Base-by-base conservation (phyloP, 2,888 invertebrate species). In the Atrina japonica region DNA sequence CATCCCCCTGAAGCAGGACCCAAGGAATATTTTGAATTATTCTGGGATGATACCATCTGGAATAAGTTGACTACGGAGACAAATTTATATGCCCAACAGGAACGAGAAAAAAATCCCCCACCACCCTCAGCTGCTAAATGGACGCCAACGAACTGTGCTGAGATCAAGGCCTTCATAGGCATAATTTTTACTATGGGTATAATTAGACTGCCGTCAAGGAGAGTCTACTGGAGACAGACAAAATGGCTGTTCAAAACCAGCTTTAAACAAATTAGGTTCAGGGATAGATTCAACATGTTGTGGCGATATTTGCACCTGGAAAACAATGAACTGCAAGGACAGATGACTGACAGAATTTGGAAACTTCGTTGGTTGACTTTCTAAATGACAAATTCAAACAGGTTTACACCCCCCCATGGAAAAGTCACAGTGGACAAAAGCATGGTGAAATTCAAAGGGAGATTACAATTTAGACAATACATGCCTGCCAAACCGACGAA, bases 401-500 rank as follows among this genome's bases (percentile, higher is more conserved):
- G 1, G 35, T 40, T 23, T 73, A 67, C 43, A 64, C 64, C 3
- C 63, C n/a, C 71, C 14, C 45, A 70, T 53, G 47, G 64, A 14
- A 21, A 66, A 49, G 29, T 72, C 0, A 49, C 65, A 9, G 35
- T 70, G 35, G 35, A 35, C 11, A 11, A 35, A 35, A 35, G 35
- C 35, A 35, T 35, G 35, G 35, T 35, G 35, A 61, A 58, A 21
- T 70, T 66, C 61, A 70, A 66, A 59, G 73, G 69, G 1, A 27
- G 63, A 18, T 58, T 70, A n/a, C 1, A 7, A n/a, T 73, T 76
- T 59, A n/a, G 68, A 14, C 73, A 73, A 73, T 60, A 35, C 35
- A 21, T 76, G 41, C 73, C 70, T 11, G 47, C 72, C 21, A 76
- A 73, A 23, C 75, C 75, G 5, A 49, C 41, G 2, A 75, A 70